A percentile compares a stretch with the other conserved stretches of the same genome.
phyloP scores from a whole-genome alignment of 2,113 vertebrate species.

The Heteronetta atricapilla region DNA sequence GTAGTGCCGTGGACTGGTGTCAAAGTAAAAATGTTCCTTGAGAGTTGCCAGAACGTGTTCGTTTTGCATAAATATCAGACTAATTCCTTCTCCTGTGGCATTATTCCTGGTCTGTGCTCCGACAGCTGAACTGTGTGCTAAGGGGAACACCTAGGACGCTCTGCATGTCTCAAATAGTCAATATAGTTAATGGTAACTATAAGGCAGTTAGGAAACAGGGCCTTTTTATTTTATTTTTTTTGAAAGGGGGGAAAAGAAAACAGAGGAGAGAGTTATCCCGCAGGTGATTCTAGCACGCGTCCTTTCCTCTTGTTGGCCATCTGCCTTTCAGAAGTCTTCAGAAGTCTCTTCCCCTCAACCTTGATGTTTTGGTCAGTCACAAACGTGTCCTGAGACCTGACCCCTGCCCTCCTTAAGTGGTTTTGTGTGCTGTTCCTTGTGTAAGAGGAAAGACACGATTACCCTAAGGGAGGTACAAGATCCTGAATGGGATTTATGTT shows the following conservation, averaged over 20 bases:
- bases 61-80: accelerated
- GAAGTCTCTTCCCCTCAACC: neutral
- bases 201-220: neutral
- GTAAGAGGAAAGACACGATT: neutral
- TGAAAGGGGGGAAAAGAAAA: neutral
- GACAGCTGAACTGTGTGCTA: neutral
- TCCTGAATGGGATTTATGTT: neutral
- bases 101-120: neutral
- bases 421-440: neutral
- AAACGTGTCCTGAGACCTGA: neutral
- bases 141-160: neutral
- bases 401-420: neutral
- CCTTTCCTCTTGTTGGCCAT: neutral
- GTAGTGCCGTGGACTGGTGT: neutral
- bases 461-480: neutral
- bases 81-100: neutral
- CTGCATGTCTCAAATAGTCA: neutral
- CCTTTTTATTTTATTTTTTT: neutral
- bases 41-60: neutral
- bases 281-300: neutral
- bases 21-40: neutral
- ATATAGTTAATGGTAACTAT: neutral
- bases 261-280: neutral
- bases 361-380: neutral
- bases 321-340: neutral